Percentiles rank a stretch among this genome's conserved stretches.
Evolutionary conservation across 2,113 vertebrate genomes (phyloP).

Genomic region (Alectura lathami): DNA sequence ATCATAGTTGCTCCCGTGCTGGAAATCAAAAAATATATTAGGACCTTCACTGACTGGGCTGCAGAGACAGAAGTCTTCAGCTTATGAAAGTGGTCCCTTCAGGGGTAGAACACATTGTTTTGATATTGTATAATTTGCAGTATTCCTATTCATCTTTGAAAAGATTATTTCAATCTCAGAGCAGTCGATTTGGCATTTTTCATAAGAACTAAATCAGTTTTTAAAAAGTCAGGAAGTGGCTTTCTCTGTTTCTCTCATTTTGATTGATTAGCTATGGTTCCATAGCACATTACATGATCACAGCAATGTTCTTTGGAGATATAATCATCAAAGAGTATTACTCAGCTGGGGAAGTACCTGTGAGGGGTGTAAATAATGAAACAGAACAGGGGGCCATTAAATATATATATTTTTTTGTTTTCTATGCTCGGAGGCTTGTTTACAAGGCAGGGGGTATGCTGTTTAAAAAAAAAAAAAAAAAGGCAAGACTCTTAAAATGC

Average conservation of each 20-base stretch:
- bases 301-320: conserved; percentile 79
- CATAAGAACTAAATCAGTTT: conserved; percentile 67
- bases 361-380: conserved; percentile 79
- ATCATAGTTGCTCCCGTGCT: background rate
- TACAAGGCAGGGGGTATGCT: conserved; percentile 69
- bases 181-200: conserved; percentile 28
- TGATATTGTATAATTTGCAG: background rate
- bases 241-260: conserved; percentile 75
- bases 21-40: background rate
- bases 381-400: conserved; percentile 76
- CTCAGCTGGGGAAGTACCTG: conserved; percentile 68
- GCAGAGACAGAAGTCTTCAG: background rate
- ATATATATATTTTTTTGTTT: conserved; percentile 75
- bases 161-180: conserved; percentile 5
- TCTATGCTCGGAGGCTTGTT: conserved; percentile 72
- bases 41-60: background rate
- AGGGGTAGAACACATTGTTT: background rate
- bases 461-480: background rate
- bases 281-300: conserved; percentile 74
- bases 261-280: conserved; percentile 81
- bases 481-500: conserved; percentile 1
- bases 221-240: conserved; percentile 70
- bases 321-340: conserved; percentile 79
- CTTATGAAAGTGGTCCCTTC: background rate
- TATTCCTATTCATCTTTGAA: background rate